These are phyloP conservation scores for Oreohelix idahoensis DNA, from an alignment of 1,140 invertebrate genomes.

Conservation along the genomic window DNA sequence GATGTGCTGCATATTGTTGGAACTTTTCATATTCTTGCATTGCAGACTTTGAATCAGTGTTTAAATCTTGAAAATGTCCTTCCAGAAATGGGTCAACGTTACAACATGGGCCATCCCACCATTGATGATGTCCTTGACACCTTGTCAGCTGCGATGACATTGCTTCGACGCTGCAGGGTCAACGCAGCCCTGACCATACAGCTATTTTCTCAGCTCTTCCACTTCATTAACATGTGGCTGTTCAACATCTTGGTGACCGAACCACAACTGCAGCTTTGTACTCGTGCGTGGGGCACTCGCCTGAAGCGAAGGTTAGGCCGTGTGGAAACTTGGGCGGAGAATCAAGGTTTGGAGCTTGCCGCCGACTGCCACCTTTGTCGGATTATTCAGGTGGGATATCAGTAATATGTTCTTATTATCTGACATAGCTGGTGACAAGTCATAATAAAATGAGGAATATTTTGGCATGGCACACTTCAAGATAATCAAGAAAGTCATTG, in stretches of 20 bases:
- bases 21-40: too few species aligned
- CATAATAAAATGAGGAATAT: too few species aligned
- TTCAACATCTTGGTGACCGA: conserved; percentile 86
- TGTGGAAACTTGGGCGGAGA: conserved; percentile 95
- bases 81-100: conserved; percentile 39
- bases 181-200: conserved; percentile 99
- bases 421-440: too few species aligned
- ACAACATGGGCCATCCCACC: conserved; percentile 56
- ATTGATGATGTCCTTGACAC: conserved; percentile 79
- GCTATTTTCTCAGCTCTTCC: conserved; percentile 97
- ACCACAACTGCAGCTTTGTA: conserved; percentile 74
- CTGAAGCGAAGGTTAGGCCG: conserved; percentile 88
- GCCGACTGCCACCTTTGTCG: conserved; percentile 97
- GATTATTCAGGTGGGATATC: conserved; percentile 84
- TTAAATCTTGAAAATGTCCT: not conserved
- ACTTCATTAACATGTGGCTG: conserved; percentile 95
- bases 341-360: conserved; percentile 95
- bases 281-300: conserved; percentile 83
- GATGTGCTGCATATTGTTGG: too few species aligned
- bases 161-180: conserved; percentile 91
- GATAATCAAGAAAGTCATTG: too few species aligned
- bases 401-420: too few species aligned
- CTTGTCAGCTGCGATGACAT: conserved; percentile 87
- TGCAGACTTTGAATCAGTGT: too few species aligned
- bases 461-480: too few species aligned